Conservation (phyloP, 1,140 invertebrate species). For the Atta cephalotes region DNA sequence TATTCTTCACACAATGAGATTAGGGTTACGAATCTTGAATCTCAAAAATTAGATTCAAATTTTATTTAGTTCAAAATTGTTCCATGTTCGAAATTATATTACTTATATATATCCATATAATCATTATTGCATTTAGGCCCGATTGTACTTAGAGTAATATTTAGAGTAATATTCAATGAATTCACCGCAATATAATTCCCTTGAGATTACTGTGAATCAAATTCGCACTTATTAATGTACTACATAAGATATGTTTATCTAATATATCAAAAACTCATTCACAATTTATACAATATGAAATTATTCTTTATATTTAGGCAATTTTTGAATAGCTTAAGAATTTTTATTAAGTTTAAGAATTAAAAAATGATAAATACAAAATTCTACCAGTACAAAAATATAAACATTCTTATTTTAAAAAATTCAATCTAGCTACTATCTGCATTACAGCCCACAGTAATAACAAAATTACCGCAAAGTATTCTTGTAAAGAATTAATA, state of each 20-base stretch:
- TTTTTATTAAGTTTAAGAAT: not conserved
- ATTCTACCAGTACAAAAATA: not conserved
- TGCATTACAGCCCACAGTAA: not conserved
- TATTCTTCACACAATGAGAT: too few species aligned
- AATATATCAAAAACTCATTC: constrained; percentile 59
- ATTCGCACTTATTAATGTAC: constrained; percentile 65
- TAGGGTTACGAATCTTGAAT: too few species aligned
- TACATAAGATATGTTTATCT: constrained; percentile 35
- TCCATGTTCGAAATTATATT: too few species aligned
- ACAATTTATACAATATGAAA: constrained; percentile 1
- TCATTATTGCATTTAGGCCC: not conserved
- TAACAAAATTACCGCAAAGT: not conserved
- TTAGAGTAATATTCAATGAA: constrained; percentile 80
- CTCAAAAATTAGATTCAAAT: too few species aligned
- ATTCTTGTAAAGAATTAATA: constrained; percentile 12
- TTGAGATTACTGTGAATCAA: constrained; percentile 58
- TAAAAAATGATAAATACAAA: not conserved
- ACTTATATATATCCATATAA: constrained; percentile 6
- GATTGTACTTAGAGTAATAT: constrained; percentile 75
- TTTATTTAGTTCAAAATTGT: too few species aligned
- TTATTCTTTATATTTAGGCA: not conserved
- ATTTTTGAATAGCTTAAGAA: not conserved
- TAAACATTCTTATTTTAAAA: not conserved
- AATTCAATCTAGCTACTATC: not conserved
- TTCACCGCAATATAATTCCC: constrained; percentile 68